Percentiles rank a stretch among this genome's conserved stretches.
phyloP scores from a whole-genome alignment of 2,888 invertebrate genomes.

The Platypus cylindrus region DNA sequence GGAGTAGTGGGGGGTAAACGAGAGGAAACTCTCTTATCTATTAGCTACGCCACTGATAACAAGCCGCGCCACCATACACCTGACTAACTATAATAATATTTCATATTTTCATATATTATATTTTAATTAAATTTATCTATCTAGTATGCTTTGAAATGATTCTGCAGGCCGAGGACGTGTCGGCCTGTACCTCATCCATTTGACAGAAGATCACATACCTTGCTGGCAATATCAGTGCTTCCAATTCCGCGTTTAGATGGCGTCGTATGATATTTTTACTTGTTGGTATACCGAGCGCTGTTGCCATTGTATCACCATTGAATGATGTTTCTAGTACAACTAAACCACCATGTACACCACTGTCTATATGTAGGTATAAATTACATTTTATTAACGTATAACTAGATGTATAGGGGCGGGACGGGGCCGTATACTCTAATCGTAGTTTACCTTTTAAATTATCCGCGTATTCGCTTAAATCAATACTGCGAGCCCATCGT shows the following conservation, averaged over 20 bases:
- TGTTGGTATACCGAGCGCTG: slow-evolving; percentile 81
- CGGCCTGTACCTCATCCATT: slow-evolving; percentile 72
- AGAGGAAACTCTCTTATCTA: too few relatives aligned
- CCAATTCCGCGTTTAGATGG: slow-evolving; percentile 83
- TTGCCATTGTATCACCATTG: slow-evolving; percentile 89
- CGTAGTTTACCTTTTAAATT: slow-evolving; percentile 65
- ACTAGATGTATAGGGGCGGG: neutral
- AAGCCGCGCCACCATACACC: neutral
- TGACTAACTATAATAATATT: too few relatives aligned
- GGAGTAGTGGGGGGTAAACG: too few relatives aligned
- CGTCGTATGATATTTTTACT: slow-evolving; percentile 87
- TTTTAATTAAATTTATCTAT: slow-evolving; percentile 26
- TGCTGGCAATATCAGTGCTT: slow-evolving; percentile 81
- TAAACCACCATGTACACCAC: slow-evolving; percentile 89
- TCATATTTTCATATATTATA: slow-evolving; percentile 5
- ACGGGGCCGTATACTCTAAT: neutral
- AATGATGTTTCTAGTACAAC: slow-evolving; percentile 89
- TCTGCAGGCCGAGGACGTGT: slow-evolving; percentile 60
- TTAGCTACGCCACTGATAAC: too few relatives aligned
- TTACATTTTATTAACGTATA: neutral
- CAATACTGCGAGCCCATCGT: slow-evolving; percentile 87
- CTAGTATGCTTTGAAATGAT: slow-evolving; percentile 50
- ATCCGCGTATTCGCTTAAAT: slow-evolving; percentile 85
- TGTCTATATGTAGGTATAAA: slow-evolving; percentile 48
- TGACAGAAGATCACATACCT: slow-evolving; percentile 83